A percentile compares a stretch with the other conserved stretches of the same genome.
These are phyloP conservation scores for Alauda arvensis DNA, from an alignment of 2,797 vertebrate species.

Conservation along the genomic window DNA sequence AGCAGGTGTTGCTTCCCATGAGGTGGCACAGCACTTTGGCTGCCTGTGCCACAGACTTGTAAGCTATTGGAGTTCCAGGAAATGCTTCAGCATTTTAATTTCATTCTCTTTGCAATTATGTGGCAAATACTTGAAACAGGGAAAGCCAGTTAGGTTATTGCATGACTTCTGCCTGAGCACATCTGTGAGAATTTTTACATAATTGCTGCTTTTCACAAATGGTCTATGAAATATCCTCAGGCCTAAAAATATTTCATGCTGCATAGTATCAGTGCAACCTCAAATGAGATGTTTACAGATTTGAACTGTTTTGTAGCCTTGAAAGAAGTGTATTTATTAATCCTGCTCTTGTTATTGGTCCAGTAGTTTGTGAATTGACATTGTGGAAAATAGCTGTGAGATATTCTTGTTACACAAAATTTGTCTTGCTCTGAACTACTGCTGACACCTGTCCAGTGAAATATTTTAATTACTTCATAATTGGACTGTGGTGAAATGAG, in stretches of 20 bases:
- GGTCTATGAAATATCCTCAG: not conserved
- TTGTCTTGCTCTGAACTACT: not conserved
- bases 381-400: not conserved
- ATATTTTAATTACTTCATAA: constrained; percentile 21
- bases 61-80: not conserved
- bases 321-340: not conserved
- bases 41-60: not conserved
- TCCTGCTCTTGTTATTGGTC: not conserved
- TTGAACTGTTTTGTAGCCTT: not conserved
- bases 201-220: not conserved
- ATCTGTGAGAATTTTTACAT: not conserved
- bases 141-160: not conserved
- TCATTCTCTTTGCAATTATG: not conserved
- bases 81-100: not conserved
- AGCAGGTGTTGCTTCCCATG: not conserved
- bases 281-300: not conserved
- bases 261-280: not conserved
- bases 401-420: not conserved
- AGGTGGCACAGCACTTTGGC: not conserved
- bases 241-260: not conserved
- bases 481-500: not conserved
- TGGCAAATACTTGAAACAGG: not conserved
- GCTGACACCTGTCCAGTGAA: constrained; percentile 1
- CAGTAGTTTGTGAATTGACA: not conserved
- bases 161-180: not conserved